phyloP scores from a whole-genome alignment of 2,797 vertebrate species.

The Acanthurus leucopareius region DNA sequence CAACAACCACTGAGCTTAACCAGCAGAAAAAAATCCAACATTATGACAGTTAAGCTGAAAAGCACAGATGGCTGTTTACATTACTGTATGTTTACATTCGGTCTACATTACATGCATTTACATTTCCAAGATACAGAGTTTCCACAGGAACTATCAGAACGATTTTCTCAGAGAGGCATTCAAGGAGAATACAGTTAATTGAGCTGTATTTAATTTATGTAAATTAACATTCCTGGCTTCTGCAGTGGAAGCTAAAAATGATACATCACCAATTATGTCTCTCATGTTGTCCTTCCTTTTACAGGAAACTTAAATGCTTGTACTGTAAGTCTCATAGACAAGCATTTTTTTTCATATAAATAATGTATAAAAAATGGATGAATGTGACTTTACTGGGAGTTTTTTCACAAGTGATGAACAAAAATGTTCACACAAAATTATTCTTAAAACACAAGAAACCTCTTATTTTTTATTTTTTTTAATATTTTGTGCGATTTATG shows the following conservation, averaged over 20 bases:
- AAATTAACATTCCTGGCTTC: slow-evolving; percentile 6
- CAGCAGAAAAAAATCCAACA: not conserved
- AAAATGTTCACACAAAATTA: too few relatives aligned
- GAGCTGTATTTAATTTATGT: slow-evolving; percentile 24
- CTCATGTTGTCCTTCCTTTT: not conserved
- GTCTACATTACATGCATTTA: not conserved
- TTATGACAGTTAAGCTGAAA: not conserved
- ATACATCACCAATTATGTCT: slow-evolving; percentile 6
- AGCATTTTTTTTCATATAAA: too few relatives aligned
- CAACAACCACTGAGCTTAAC: not conserved
- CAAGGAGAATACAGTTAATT: slow-evolving; percentile 7
- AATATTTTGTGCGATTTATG: too few relatives aligned
- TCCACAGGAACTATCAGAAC: not conserved
- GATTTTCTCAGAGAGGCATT: not conserved
- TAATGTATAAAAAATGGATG: too few relatives aligned
- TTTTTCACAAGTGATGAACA: too few relatives aligned
- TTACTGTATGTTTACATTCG: not conserved
- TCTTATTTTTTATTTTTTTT: too few relatives aligned
- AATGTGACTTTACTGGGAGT: too few relatives aligned
- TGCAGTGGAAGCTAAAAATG: slow-evolving; percentile 5
- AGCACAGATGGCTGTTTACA: not conserved
- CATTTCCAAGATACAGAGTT: not conserved
- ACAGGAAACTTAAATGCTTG: too few relatives aligned
- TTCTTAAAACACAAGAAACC: not conserved
- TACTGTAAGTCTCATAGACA: too few relatives aligned